phyloP scores from a whole-genome alignment of 2,113 vertebrate genomes.

The Ailuropoda melanoleuca region DNA sequence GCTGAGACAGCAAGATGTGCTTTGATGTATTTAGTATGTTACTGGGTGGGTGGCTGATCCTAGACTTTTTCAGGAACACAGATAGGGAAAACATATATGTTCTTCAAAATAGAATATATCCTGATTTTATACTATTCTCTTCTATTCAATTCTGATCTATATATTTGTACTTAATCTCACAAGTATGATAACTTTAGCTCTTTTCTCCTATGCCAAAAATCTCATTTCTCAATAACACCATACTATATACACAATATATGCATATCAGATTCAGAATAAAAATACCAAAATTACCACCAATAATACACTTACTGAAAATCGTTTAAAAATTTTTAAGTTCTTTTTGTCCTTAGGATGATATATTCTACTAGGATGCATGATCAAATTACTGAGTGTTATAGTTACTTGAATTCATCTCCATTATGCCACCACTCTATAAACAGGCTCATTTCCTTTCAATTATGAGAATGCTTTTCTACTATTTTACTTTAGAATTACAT shows the following conservation, averaged over 20 bases:
- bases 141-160: background rate
- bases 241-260: background rate
- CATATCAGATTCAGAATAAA: background rate
- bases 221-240: background rate
- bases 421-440: background rate
- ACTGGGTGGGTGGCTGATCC: background rate
- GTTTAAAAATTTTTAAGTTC: background rate
- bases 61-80: background rate
- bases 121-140: background rate
- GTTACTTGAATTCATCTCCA: background rate
- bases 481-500: background rate
- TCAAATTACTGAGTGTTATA: conserved; percentile 6
- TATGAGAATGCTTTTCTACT: background rate
- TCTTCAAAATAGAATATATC: background rate
- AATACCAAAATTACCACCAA: background rate
- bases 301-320: background rate
- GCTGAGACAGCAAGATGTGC: background rate
- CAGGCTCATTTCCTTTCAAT: background rate
- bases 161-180: background rate
- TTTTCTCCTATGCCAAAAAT: background rate
- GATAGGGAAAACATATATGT: background rate
- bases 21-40: background rate
- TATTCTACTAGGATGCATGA: background rate
- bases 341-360: background rate
- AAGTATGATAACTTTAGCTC: background rate